Conservation (phyloP, 2,113 vertebrate genomes). For the Arenaria interpres region DNA sequence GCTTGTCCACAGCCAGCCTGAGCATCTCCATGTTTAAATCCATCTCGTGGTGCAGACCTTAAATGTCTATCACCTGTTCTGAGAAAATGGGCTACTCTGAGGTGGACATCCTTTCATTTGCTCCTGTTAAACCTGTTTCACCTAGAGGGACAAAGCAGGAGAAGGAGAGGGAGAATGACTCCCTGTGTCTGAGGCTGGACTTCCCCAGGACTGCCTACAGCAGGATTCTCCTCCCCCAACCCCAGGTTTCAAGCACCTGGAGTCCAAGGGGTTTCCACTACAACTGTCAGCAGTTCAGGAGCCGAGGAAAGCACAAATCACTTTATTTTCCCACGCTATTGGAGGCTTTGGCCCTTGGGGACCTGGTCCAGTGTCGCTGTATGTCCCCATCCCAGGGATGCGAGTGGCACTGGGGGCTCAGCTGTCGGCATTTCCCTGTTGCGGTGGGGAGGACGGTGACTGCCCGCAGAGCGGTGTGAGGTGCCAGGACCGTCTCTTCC, state of each 20-base stretch:
- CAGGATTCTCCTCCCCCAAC: not conserved
- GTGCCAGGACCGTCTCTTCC: not conserved
- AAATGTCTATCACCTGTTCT: not conserved
- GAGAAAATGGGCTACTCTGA: not conserved
- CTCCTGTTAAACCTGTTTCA: not conserved
- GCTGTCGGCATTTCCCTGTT: accelerated
- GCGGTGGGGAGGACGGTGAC: too few species aligned
- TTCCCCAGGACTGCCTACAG: not conserved
- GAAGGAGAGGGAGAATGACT: not conserved
- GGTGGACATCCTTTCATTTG: not conserved
- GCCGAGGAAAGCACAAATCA: not conserved
- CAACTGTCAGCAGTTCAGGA: not conserved
- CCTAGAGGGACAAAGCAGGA: not conserved
- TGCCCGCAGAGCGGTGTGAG: accelerated
- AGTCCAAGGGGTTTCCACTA: not conserved
- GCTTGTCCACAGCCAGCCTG: not conserved
- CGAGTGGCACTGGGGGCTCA: not conserved
- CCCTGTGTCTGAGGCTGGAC: not conserved
- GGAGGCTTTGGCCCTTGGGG: not conserved
- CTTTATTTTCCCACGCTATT: accelerated
- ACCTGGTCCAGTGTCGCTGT: accelerated
- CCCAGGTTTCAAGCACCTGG: not conserved
- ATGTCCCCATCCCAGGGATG: not conserved
- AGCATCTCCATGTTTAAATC: not conserved
- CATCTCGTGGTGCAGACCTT: not conserved